Base-by-base conservation (phyloP, 2,113 vertebrate species). In the Phrynocephalus versicolor region DNA sequence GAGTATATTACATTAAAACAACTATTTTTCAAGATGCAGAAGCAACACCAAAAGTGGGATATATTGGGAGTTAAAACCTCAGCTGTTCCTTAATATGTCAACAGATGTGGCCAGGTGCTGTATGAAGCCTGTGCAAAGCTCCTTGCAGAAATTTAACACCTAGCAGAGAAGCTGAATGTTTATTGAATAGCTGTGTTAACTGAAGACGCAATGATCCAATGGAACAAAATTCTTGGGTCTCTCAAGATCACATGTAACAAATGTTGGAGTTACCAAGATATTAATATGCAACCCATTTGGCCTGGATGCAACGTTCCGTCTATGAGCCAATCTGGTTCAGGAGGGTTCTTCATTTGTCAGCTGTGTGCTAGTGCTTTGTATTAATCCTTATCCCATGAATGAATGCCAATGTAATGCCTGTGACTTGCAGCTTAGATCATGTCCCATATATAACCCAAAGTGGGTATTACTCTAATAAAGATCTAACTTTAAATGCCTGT, bases 61-160 rank as follows among this genome's bases (percentile, higher is more conserved):
- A n/a, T 72, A 41, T 72, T 79, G 23, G 58, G 72, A 72, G 14
- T 72, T 15, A 71, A 80, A 80, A 64, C 19, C 77, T 80, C 84
- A 85, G 84, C 77, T 79, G 84, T 85, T 80, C 77, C 69, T 85
- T 72, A 9, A 73, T 80, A 77, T 85, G 77, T 72, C 84, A 85
- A 85, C 77, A 72, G 77, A 85, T 85, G 84, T 85, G 72, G 70
- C 77, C 77, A 85, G 84, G 77, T 85, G 77, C 57, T 73, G 30
- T 2, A 10, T 79, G 67, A 45, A 13, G 76, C 3, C 33, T 85
- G 76, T n/a, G 76, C 84, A 73, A 41, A 64, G 30, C n/a, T 62
- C 35, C 67, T 51, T 37, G 2, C 21, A 62, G 84, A 85, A 73
- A 85, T 73, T 21, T 72, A 64, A 80, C 37, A 45, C 84, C 45